phyloP scores from a whole-genome alignment of 2,888 invertebrate species.

The Megamerina dolium region DNA sequence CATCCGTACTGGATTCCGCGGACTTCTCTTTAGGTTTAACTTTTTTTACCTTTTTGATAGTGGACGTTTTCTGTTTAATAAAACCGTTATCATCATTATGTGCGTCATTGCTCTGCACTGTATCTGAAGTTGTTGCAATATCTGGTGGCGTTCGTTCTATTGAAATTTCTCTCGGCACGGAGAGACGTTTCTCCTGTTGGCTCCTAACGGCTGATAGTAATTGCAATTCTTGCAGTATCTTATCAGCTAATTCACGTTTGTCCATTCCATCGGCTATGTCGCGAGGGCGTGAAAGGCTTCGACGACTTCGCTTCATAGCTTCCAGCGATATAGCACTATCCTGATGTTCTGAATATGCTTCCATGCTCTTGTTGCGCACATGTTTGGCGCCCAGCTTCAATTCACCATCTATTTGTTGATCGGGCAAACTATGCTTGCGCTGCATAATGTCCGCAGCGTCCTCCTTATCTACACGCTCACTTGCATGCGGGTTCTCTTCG shows the following conservation, averaged over 20 bases:
- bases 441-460: conserved; percentile 24
- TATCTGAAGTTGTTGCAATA: background rate
- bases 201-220: conserved; percentile 38
- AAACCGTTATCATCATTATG: conserved; percentile 17
- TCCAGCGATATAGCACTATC: conserved; percentile 9
- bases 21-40: conserved; percentile 36
- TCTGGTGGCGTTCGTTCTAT: conserved; percentile 4
- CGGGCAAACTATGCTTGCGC: conserved; percentile 30
- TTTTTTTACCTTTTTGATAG: conserved; percentile 36
- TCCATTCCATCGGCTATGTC: conserved; percentile 30
- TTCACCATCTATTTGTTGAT: conserved; percentile 18
- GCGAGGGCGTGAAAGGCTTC: conserved; percentile 33
- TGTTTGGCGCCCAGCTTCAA: conserved; percentile 25
- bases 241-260: conserved; percentile 42
- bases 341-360: conserved; percentile 30
- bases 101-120: background rate
- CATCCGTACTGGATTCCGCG: conserved; percentile 16
- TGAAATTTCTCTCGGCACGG: conserved; percentile 15
- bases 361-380: conserved; percentile 44
- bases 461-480: conserved; percentile 41
- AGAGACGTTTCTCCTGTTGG: conserved; percentile 24
- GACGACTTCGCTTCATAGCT: conserved; percentile 21
- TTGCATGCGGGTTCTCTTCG: conserved; percentile 61
- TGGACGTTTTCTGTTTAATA: conserved; percentile 22
- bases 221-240: conserved; percentile 45